Evolutionary conservation across 2,888 invertebrate species (phyloP), one percentile per base, ranked within the genome.

Genomic region (Portevinia maculata): DNA sequence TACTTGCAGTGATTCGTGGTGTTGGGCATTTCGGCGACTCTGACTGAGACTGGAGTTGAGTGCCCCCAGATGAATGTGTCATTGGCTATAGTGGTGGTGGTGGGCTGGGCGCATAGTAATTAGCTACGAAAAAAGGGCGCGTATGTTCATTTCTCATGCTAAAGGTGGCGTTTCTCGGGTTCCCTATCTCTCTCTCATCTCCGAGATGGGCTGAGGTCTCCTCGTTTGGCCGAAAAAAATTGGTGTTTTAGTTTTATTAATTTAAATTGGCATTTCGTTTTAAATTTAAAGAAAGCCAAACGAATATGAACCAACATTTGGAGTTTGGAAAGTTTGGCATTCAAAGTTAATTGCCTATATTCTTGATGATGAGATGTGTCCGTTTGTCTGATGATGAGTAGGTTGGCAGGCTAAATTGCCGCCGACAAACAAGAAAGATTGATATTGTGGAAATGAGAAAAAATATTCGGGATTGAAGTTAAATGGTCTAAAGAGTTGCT

Each of bases 41-140:
- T 5, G 34, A 15, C 19, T 6, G 19, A 9, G 37, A 37, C 64
- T 65, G 15, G 71, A 73, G 78, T 83, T 83, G 83, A 83, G 65
- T 83, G 83, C 83, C 76, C 83, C 83, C 76, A 65, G 69, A 71
- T 65, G 76, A 83, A 83, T 83, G 71, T 83, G 83, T 83, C 83
- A 83, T 78, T 83, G 60, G 53, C 48, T n/a, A 57, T 69, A 46
- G 48, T 75, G 30, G 65, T 71, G 83, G 67, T 67, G 67, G 83
- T 73, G 67, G 78, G 67, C 60, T 67, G 83, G 78, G 67, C 62
- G 78, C 83, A 83, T 83, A 83, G 83, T 83, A 83, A 83, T 83
- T 83, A 83, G 78, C 83, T 78, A 83, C 57, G 71, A 78, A 83
- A 81, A 83, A 83, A 83, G 83, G 83, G 83, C 83, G 83, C 78